A percentile compares a stretch with the other conserved stretches of the same genome.
These are phyloP conservation scores for Xanthorhoe designata DNA, from an alignment of 2,888 invertebrate genomes.

Conservation along the genomic window DNA sequence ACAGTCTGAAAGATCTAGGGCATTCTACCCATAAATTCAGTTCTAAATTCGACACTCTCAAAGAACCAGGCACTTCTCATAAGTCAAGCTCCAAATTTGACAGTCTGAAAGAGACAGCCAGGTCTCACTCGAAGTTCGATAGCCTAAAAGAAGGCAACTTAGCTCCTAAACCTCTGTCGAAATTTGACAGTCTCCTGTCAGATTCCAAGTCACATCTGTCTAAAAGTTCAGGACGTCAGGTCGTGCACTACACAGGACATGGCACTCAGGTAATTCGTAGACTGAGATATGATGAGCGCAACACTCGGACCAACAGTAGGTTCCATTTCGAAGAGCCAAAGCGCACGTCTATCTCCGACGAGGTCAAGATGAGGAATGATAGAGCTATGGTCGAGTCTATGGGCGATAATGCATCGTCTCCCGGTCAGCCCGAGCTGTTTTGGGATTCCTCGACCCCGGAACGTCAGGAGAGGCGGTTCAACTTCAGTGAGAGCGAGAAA, in stretches of 20 bases:
- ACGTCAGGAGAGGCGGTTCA: constrained; percentile 67
- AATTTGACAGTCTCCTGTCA: constrained; percentile 69
- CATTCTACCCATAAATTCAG: background rate
- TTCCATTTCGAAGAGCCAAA: constrained; percentile 61
- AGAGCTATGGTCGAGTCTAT: constrained; percentile 65
- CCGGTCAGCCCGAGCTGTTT: constrained; percentile 74
- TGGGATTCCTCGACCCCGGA: constrained; percentile 79
- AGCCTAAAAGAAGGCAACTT: constrained; percentile 46
- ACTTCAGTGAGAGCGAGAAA: constrained; percentile 80
- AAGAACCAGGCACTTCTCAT: constrained; percentile 11
- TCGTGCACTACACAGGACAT: constrained; percentile 71
- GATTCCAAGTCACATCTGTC: constrained; percentile 69
- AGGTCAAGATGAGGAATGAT: constrained; percentile 69
- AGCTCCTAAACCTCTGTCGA: constrained; percentile 48
- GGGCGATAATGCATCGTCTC: constrained; percentile 70
- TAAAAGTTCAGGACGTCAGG: constrained; percentile 66
- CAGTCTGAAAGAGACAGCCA: background rate
- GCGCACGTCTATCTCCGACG: constrained; percentile 57
- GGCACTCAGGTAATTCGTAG: constrained; percentile 78
- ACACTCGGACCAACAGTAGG: constrained; percentile 48
- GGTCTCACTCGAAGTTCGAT: constrained; percentile 64
- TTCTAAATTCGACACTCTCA: constrained; percentile 5
- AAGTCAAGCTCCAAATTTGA: constrained; percentile 15
- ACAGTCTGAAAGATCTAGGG: constrained; percentile 49
- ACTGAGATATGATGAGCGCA: constrained; percentile 61